Evolutionary conservation across 2,797 vertebrate species (phyloP).

Genomic region (Silurus lanzhouensis): DNA sequence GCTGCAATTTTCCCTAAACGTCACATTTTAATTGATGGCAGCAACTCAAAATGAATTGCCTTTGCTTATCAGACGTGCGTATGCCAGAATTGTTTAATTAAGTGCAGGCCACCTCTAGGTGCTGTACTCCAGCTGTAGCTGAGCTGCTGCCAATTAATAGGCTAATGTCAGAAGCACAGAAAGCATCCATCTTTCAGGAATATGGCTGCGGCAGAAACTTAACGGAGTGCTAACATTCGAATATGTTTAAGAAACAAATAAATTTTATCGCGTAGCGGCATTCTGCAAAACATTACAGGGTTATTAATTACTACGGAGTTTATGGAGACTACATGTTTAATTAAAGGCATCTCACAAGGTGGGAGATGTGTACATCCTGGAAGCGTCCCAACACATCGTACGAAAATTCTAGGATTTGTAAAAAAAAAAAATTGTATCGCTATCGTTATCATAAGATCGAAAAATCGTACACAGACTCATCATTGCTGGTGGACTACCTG

Average conservation of each 20-base stretch:
- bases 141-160: conserved; percentile 23
- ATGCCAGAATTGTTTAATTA: conserved; percentile 27
- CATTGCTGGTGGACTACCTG: too few species aligned
- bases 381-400: too few species aligned
- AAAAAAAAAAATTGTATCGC: too few species aligned
- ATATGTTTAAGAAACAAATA: not conserved
- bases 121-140: not conserved
- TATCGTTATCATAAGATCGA: too few species aligned
- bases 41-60: conserved; percentile 26
- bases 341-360: too few species aligned
- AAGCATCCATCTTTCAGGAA: conserved; percentile 13
- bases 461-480: too few species aligned
- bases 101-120: conserved; percentile 15
- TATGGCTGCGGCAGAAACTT: not conserved
- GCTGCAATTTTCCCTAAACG: conserved; percentile 6
- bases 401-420: too few species aligned
- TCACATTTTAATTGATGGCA: conserved; percentile 26
- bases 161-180: conserved; percentile 16
- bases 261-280: conserved; percentile 5
- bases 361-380: too few species aligned
- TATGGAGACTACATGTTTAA: not conserved
- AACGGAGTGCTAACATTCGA: conserved; percentile 1
- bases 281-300: not conserved
- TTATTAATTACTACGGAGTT: conserved; percentile 8
- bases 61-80: conserved; percentile 23